Conservation (phyloP, 2,113 vertebrate species). For the Calypte anna region DNA sequence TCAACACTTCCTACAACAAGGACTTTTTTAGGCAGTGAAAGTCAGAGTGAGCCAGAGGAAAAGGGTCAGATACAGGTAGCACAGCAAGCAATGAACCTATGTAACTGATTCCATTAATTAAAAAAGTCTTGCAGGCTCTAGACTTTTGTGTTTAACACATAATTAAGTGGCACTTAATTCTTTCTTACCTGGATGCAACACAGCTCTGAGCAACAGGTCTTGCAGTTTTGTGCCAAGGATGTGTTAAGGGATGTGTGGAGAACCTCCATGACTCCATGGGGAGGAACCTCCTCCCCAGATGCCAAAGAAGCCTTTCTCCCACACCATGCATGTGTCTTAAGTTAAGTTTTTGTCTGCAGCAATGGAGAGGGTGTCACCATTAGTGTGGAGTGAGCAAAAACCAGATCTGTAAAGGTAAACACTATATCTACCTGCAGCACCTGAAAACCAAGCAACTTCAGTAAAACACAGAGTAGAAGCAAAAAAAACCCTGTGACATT, state of each 20-base stretch:
- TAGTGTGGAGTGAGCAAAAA: background rate
- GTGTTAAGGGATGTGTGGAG: background rate
- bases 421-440: background rate
- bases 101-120: background rate
- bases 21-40: background rate
- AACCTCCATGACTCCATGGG: background rate
- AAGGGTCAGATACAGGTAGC: background rate
- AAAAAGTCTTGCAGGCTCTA: background rate
- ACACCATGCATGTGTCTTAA: accelerated
- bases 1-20: background rate
- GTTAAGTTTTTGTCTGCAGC: background rate
- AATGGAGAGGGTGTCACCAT: background rate
- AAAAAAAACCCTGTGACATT: background rate
- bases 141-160: background rate
- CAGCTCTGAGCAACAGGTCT: background rate
- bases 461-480: background rate
- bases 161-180: background rate
- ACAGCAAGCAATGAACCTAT: background rate
- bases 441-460: background rate
- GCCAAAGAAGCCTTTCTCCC: background rate
- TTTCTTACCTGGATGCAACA: background rate
- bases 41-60: background rate
- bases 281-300: background rate
- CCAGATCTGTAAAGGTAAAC: background rate
- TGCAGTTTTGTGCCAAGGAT: background rate